Percentiles rank a stretch among this genome's conserved stretches.
Conservation (phyloP, 2,797 vertebrate genomes). For the Galago senegalensis region DNA sequence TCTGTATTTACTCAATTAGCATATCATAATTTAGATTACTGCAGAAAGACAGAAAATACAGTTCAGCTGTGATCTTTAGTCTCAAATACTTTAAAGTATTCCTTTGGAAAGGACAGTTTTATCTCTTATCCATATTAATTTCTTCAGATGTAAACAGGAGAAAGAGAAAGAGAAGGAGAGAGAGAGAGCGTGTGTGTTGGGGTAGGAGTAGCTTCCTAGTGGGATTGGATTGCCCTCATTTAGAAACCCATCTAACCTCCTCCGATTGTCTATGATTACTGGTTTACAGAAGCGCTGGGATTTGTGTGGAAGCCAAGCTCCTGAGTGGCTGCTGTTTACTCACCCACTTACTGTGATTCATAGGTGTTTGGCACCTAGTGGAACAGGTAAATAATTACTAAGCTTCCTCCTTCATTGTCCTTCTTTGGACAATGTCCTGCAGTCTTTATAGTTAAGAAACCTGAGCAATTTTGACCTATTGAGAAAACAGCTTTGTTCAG, state of each 20-base stretch:
- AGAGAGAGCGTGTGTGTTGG: background rate
- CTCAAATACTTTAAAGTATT: background rate
- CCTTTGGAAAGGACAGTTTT: slow-evolving; percentile 50
- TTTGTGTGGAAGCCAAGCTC: slow-evolving; percentile 70
- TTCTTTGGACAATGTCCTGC: background rate
- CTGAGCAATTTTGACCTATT: background rate
- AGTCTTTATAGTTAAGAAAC: slow-evolving; percentile 48
- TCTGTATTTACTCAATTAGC: slow-evolving; percentile 26
- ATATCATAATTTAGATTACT: slow-evolving; percentile 24
- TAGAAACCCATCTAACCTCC: slow-evolving; percentile 52
- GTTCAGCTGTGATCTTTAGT: slow-evolving; percentile 35
- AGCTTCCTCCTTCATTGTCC: slow-evolving; percentile 60
- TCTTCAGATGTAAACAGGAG: background rate
- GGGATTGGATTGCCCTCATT: background rate
- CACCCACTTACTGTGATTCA: slow-evolving; percentile 34
- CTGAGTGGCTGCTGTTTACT: slow-evolving; percentile 43
- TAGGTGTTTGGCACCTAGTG: background rate
- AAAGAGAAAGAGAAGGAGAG: background rate
- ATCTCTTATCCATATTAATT: background rate
- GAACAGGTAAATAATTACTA: slow-evolving; percentile 57
- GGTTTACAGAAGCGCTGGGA: slow-evolving; percentile 3
- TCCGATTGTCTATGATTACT: slow-evolving; percentile 53
- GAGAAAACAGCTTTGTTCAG: background rate
- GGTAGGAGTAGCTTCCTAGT: background rate
- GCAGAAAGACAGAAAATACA: slow-evolving; percentile 27